These are phyloP conservation scores for Serranus cabrilla DNA, from an alignment of 2,797 vertebrate species.

Conservation along the genomic window DNA sequence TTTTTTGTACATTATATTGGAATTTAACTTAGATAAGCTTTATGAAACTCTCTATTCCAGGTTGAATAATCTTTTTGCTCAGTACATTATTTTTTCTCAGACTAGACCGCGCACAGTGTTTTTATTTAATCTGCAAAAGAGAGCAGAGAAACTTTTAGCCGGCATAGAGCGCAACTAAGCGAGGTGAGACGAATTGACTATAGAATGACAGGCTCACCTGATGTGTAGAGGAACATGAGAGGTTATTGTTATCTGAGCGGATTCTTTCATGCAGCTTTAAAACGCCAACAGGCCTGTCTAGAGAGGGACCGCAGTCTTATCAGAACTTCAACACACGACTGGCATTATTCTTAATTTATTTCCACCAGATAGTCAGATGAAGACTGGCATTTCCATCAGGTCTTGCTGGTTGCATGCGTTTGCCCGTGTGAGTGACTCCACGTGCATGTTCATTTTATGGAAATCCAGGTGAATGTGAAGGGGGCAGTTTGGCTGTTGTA, in stretches of 20 bases:
- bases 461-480: conserved; percentile 36
- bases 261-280: conserved; percentile 44
- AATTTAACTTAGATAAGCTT: conserved; percentile 13
- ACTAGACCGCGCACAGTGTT: background rate
- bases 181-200: conserved; percentile 23
- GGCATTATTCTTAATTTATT: conserved; percentile 64
- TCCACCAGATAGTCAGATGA: conserved; percentile 64
- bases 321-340: conserved; percentile 63
- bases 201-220: conserved; percentile 35
- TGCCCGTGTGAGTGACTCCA: background rate
- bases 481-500: conserved; percentile 14
- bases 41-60: conserved; percentile 2
- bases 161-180: background rate
- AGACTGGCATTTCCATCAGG: conserved; percentile 71
- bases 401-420: conserved; percentile 10
- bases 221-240: conserved; percentile 62
- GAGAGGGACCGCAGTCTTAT: conserved; percentile 63
- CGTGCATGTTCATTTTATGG: conserved; percentile 24
- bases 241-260: conserved; percentile 64
- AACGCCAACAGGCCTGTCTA: conserved; percentile 45
- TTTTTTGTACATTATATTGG: background rate
- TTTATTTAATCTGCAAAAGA: conserved; percentile 22
- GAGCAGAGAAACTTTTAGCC: conserved; percentile 13
- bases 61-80: conserved; percentile 12
- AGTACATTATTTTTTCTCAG: background rate